Evolutionary conservation across 2,888 invertebrate species (phyloP).

Genomic region (Tinea pellionella): DNA sequence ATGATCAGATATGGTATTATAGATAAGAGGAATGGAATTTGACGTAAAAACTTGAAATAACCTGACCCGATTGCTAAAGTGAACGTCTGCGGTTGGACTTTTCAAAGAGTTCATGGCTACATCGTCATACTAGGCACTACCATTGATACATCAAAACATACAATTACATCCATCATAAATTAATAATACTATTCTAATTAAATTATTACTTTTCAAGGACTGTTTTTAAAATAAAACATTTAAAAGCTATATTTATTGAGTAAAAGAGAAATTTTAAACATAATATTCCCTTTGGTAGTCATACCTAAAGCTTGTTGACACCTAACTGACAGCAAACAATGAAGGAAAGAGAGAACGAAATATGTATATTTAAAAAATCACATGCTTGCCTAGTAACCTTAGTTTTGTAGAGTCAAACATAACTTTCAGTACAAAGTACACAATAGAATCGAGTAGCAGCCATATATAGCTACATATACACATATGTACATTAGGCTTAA

Average conservation of each 20-base stretch:
- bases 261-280: not conserved
- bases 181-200: not conserved
- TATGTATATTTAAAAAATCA: not conserved
- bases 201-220: not conserved
- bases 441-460: not conserved
- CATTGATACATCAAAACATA: not conserved
- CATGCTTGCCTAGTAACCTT: not conserved
- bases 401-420: not conserved
- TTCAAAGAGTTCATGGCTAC: not conserved
- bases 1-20: not conserved
- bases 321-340: not conserved
- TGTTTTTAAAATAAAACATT: not conserved
- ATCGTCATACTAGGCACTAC: not conserved
- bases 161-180: not conserved
- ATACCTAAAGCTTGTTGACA: not conserved
- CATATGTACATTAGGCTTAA: too few relatives aligned
- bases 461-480: too few relatives aligned
- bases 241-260: not conserved
- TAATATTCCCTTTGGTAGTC: not conserved
- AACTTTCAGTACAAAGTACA: not conserved
- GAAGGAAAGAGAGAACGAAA: not conserved
- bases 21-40: not conserved
- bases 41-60: not conserved
- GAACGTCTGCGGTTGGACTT: conserved; percentile 4
- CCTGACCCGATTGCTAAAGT: not conserved